phyloP scores from a whole-genome alignment of 2,888 invertebrate species.

The Athalia circularis region DNA sequence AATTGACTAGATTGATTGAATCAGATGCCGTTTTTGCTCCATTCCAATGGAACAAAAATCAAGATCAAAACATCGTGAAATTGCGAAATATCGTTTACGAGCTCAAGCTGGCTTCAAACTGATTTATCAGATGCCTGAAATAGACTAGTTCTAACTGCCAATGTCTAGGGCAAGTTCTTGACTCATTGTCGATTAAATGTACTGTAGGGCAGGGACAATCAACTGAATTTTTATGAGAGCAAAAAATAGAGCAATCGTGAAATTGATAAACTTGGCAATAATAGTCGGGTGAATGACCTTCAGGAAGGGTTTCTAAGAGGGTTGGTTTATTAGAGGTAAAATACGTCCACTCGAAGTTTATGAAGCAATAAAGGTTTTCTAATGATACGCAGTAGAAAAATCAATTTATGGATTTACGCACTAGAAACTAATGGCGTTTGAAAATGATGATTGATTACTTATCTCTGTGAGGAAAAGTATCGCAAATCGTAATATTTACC shows the following conservation, averaged over 20 bases:
- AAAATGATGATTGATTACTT: constrained; percentile 8
- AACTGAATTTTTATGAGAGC: neutral
- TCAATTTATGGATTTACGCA: neutral
- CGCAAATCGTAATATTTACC: constrained; percentile 15
- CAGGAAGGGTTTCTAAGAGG: neutral
- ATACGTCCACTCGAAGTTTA: neutral
- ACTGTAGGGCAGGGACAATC: neutral
- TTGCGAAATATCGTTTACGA: neutral
- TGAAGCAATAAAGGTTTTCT: neutral
- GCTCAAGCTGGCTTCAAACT: constrained; percentile 21
- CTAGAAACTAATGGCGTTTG: neutral
- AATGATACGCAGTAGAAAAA: neutral
- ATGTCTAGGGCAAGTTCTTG: constrained; percentile 3
- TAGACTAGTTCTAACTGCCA: neutral
- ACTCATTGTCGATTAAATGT: neutral
- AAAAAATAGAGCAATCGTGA: neutral
- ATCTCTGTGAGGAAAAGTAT: neutral
- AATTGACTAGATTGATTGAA: no score
- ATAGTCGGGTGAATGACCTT: constrained; percentile 23
- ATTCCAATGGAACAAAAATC: no score
- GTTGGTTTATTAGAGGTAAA: neutral
- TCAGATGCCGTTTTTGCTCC: no score
- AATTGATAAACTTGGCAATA: neutral
- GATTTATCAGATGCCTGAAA: constrained; percentile 11
- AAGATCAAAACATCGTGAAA: no score